Evolutionary conservation across 2,797 vertebrate genomes (phyloP).

Genomic region (Phataginus tetradactyla): DNA sequence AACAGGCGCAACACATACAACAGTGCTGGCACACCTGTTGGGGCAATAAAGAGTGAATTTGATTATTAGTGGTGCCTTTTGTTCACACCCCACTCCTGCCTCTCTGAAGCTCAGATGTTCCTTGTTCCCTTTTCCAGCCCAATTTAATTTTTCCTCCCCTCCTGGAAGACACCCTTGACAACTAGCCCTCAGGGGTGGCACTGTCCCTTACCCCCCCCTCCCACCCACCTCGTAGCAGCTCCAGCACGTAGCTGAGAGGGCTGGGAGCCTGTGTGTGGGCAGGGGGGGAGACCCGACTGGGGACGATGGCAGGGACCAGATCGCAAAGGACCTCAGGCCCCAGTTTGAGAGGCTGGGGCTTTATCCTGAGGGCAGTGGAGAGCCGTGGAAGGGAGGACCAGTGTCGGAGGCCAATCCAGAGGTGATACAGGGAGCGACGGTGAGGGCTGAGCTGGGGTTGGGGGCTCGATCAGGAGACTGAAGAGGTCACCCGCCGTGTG

Average conservation of each 20-base stretch:
- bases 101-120: background rate
- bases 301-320: background rate
- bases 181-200: background rate
- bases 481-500: accelerated
- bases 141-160: background rate
- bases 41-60: background rate
- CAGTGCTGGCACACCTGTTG: accelerated
- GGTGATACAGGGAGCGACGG: background rate
- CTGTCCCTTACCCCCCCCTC: background rate
- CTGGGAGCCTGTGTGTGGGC: background rate
- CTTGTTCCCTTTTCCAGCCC: background rate
- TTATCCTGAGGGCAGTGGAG: background rate
- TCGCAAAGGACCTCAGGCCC: background rate
- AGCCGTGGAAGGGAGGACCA: background rate
- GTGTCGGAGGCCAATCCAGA: too few relatives aligned
- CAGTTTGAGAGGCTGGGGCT: background rate
- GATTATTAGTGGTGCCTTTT: background rate
- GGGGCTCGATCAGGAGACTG: background rate
- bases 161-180: background rate
- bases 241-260: accelerated
- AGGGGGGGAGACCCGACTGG: background rate
- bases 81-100: background rate
- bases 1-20: background rate
- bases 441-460: background rate
- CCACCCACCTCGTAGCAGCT: background rate